phyloP scores from a whole-genome alignment of 2,888 invertebrate genomes.

The Ypsolopha scabrella region DNA sequence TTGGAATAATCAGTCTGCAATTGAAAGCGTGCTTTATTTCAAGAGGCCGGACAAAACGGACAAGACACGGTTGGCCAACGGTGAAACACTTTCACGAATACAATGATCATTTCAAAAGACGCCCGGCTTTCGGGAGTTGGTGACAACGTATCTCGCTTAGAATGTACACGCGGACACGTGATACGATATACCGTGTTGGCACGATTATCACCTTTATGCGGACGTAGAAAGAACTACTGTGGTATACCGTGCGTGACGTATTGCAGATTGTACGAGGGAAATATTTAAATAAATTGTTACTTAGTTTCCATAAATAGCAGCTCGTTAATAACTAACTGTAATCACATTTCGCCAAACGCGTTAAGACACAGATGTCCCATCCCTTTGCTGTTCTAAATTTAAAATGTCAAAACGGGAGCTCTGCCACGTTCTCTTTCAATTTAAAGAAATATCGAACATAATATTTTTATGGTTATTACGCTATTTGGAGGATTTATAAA shows the following conservation, averaged over 20 bases:
- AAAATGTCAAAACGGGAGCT: slow-evolving; percentile 60
- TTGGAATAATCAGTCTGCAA: slow-evolving; percentile 68
- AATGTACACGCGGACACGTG: too few species aligned
- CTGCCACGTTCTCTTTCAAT: slow-evolving; percentile 49
- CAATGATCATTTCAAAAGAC: slow-evolving; percentile 52
- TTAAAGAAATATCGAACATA: background rate
- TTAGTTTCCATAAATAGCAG: slow-evolving; percentile 44
- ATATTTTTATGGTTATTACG: too few species aligned
- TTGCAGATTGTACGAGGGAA: too few species aligned
- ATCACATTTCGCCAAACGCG: slow-evolving; percentile 70
- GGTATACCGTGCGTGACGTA: too few species aligned
- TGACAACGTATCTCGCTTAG: too few species aligned
- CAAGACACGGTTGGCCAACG: slow-evolving; percentile 61
- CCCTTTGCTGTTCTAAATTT: slow-evolving; percentile 68
- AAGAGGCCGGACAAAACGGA: slow-evolving; percentile 57
- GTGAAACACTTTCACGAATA: slow-evolving; percentile 65
- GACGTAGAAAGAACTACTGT: slow-evolving; percentile 16
- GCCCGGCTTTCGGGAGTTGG: background rate
- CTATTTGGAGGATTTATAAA: too few species aligned
- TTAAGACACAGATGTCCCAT: slow-evolving; percentile 66
- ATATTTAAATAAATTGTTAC: too few species aligned
- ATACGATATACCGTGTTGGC: too few species aligned
- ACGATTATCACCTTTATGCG: background rate
- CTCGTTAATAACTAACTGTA: slow-evolving; percentile 65
- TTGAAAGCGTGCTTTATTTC: slow-evolving; percentile 69